A percentile compares a stretch with the other conserved stretches of the same genome.
Evolutionary conservation across 2,113 vertebrate genomes (phyloP).

Genomic region (Pao palembangensis): DNA sequence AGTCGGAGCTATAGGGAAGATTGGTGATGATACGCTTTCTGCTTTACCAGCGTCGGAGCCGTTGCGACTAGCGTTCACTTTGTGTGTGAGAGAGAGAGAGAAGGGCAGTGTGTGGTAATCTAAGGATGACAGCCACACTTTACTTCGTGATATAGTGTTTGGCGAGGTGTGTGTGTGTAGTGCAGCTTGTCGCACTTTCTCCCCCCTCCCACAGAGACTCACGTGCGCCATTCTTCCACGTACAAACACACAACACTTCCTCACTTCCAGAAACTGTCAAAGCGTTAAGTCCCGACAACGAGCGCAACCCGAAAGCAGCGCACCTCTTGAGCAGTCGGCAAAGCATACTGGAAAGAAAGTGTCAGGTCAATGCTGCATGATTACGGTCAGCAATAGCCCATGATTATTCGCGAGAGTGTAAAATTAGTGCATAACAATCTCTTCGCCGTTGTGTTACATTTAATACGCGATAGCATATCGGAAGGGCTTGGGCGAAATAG

Average conservation of each 20-base stretch:
- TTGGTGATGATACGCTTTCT: slow-evolving; percentile 49
- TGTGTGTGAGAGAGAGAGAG: slow-evolving; percentile 35
- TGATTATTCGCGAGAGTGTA: slow-evolving; percentile 45
- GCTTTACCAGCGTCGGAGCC: slow-evolving; percentile 51
- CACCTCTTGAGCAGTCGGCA: slow-evolving; percentile 15
- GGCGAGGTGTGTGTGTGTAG: slow-evolving; percentile 56
- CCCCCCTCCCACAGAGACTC: slow-evolving; percentile 13
- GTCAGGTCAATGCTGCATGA: slow-evolving; percentile 29
- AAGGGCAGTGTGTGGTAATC: slow-evolving; percentile 39
- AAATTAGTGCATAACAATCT: slow-evolving; percentile 43
- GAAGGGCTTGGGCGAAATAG: slow-evolving; percentile 20
- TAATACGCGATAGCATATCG: slow-evolving; percentile 16
- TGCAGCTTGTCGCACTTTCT: slow-evolving; percentile 30
- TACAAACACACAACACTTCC: slow-evolving; percentile 6
- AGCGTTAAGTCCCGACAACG: slow-evolving; percentile 48
- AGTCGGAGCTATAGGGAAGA: slow-evolving; percentile 44
- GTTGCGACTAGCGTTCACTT: slow-evolving; percentile 42
- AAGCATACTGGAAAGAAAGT: slow-evolving; percentile 37
- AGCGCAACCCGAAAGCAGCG: slow-evolving; percentile 14
- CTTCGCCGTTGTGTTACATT: slow-evolving; percentile 11
- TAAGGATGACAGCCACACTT: slow-evolving; percentile 52
- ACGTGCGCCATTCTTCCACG: not conserved
- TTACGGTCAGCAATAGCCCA: slow-evolving; percentile 48
- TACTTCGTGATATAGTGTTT: slow-evolving; percentile 52
- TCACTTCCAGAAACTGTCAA: slow-evolving; percentile 7